Evolutionary conservation across 1,140 invertebrate species (phyloP).

Genomic region (Camponotus floridanus): DNA sequence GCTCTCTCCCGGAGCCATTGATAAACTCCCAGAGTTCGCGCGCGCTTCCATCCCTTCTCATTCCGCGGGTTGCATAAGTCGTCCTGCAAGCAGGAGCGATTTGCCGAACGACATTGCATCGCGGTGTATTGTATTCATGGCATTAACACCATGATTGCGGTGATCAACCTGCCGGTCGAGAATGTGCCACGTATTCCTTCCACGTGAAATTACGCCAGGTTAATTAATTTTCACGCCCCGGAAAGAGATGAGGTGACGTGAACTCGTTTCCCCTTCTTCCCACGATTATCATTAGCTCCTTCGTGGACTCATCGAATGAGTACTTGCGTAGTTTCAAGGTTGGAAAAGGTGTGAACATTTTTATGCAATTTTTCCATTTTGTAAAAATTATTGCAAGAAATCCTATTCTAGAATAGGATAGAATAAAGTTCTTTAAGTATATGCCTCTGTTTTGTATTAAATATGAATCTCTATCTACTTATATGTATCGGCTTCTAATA

Average conservation of each 20-base stretch:
- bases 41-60: conserved; percentile 20
- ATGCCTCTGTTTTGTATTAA: not conserved
- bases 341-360: not conserved
- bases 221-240: conserved; percentile 55
- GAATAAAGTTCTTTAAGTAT: not conserved
- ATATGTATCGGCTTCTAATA: not conserved
- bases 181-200: not conserved
- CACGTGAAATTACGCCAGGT: conserved; percentile 36
- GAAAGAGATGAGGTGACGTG: conserved; percentile 28
- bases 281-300: not conserved
- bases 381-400: not conserved
- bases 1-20: conserved; percentile 40
- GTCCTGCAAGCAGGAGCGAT: not conserved
- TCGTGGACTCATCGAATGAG: not conserved
- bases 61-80: conserved; percentile 28
- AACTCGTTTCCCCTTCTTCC: conserved; percentile 10
- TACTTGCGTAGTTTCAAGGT: not conserved
- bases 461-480: not conserved
- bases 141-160: not conserved
- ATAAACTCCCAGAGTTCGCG: conserved; percentile 28
- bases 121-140: not conserved
- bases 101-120: conserved; percentile 15
- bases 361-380: not conserved
- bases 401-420: not conserved
- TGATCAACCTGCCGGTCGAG: not conserved